These are phyloP conservation scores for Trisateles emortualis DNA, from an alignment of 2,888 invertebrate genomes.

Conservation along the genomic window DNA sequence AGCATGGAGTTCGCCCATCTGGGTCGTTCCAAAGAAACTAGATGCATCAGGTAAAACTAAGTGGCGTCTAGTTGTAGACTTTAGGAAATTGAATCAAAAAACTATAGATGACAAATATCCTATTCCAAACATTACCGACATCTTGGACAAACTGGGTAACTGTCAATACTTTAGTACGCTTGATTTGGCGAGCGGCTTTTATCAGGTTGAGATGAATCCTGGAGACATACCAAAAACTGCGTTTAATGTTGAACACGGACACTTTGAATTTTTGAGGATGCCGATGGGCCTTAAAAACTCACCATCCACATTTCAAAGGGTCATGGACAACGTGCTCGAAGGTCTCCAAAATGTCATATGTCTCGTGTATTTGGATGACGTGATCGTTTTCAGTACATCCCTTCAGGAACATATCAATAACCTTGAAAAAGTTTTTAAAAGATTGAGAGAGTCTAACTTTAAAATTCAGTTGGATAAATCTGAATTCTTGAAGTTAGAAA, in stretches of 20 bases:
- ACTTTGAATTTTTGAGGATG: conserved; percentile 15
- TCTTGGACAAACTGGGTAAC: conserved; percentile 1
- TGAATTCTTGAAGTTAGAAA: conserved; percentile 3
- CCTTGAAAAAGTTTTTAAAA: conserved; percentile 14
- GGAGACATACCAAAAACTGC: neutral
- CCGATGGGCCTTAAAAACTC: conserved; percentile 11
- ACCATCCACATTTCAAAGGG: conserved; percentile 1
- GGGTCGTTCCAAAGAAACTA: neutral
- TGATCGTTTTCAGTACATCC: conserved; percentile 5
- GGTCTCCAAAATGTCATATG: neutral
- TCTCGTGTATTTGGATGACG: conserved; percentile 15
- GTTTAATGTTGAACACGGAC: conserved; percentile 15
- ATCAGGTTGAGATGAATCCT: neutral
- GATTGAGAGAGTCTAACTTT: conserved; percentile 13
- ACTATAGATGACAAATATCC: conserved; percentile 9
- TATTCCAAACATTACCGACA: conserved; percentile 1
- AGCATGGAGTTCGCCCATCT: conserved; percentile 2
- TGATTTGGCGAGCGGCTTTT: neutral
- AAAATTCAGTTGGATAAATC: conserved; percentile 25
- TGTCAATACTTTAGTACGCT: conserved; percentile 1
- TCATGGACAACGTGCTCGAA: conserved; percentile 4
- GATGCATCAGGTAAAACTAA: neutral
- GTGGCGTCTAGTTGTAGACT: conserved; percentile 5
- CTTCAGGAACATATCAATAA: conserved; percentile 15
- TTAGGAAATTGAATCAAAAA: conserved; percentile 4